Evolutionary conservation across 2,888 invertebrate species (phyloP), one percentile per base, ranked within the genome.

Genomic region (Cloeon dipterum): DNA sequence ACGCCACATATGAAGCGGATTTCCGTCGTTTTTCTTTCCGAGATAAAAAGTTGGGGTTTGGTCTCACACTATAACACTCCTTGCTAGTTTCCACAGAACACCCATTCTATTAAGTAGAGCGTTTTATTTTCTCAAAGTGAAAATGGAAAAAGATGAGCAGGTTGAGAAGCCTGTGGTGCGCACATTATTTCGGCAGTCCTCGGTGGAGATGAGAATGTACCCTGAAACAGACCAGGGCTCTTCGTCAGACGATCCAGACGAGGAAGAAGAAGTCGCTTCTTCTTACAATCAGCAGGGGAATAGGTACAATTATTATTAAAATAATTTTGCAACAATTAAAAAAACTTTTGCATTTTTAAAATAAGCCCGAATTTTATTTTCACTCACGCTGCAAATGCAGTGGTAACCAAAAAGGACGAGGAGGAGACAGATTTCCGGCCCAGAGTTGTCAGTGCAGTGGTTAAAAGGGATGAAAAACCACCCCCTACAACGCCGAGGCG

Each of bases 171-270:
- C 46, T 3, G 37, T 42, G 3, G 26, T 17, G 8, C 39, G 41
- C 21, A 42, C 41, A 2, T 40, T 46, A 26, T 45, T 42, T 23
- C 39, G 47, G 2, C 44, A 45, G 26, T 40, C 43, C 4, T 43
- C 46, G 8, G 32, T 42, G 3, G 46, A 47, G 33, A 42, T 36
- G n/a, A 41, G 40, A 5, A 26, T 44, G 8, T 36, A 29, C 13
- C 40, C 43, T 3, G 42, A 43, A 5, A 35, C 42, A 4, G 37
- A 36, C 10, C 7, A 10, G 5, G n/a, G n/a, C n/a, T n/a, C n/a
- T n/a, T 41, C 42, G 4, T 37, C 37, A 3, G 40, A 42, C 10
- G 40, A 39, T 4, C 43, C 43, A 8, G 39, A 38, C 7, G 43
- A 40, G 7, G 36, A 40, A 11, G 42, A 42, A n/a, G 32, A 29